phyloP scores from a whole-genome alignment of 2,888 invertebrate genomes.

The Sarcophaga rosellei region DNA sequence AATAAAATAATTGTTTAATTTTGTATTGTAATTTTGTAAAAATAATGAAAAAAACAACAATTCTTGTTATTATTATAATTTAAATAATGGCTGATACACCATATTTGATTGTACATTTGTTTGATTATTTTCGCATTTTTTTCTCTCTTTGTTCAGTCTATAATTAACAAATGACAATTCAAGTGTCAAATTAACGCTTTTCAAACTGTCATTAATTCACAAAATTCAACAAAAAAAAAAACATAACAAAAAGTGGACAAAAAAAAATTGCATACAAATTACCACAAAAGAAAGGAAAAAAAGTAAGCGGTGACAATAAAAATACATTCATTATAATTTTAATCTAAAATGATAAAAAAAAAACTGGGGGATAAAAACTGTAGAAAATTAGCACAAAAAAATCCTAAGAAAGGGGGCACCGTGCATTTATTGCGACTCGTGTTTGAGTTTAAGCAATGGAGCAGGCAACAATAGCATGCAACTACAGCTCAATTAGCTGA shows the following conservation, averaged over 20 bases:
- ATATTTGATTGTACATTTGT: neutral
- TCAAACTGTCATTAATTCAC: constrained; percentile 66
- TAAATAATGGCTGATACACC: constrained; percentile 21
- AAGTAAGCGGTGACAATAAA: constrained; percentile 53
- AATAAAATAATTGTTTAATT: constrained; percentile 4
- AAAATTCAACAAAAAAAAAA: constrained; percentile 51
- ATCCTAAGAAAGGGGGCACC: neutral
- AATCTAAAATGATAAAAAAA: constrained; percentile 27
- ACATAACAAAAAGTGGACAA: constrained; percentile 36
- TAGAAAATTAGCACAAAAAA: constrained; percentile 6
- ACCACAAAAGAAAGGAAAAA: constrained; percentile 33
- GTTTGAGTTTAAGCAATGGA: constrained; percentile 11
- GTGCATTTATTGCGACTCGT: neutral
- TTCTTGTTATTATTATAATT: constrained; percentile 23
- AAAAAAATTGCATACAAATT: constrained; percentile 51
- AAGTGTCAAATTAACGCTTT: constrained; percentile 68
- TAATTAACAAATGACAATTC: constrained; percentile 68
- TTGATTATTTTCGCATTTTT: constrained; percentile 34
- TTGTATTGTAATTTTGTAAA: neutral
- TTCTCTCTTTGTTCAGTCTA: neutral
- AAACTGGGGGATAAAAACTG: neutral
- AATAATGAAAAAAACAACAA: constrained; percentile 16
- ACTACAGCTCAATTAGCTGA: too few species aligned
- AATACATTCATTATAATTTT: constrained; percentile 53
- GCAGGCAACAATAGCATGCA: neutral